These are phyloP conservation scores for Phylloscopus whistleri DNA, from an alignment of 2,113 vertebrate genomes.

Conservation along the genomic window DNA sequence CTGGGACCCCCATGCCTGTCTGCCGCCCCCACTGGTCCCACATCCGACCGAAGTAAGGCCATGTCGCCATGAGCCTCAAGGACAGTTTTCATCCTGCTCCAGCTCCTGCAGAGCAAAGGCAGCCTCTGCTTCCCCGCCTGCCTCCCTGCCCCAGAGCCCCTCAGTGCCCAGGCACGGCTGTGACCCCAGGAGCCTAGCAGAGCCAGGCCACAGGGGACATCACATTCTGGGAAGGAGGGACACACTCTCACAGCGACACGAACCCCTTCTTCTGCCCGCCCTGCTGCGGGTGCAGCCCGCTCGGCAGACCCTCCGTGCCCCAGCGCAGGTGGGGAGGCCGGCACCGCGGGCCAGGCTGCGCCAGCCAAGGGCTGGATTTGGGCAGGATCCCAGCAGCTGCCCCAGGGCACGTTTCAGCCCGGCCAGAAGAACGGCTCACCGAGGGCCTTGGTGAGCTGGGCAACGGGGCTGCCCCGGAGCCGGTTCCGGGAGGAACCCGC, in stretches of 20 bases:
- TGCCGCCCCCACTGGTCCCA: neutral
- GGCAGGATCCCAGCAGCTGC: neutral
- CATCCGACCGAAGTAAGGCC: neutral
- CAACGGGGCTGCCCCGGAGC: neutral
- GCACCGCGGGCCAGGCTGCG: fast-evolving
- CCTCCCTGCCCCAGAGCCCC: neutral
- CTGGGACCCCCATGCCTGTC: neutral
- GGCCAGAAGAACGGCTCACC: neutral
- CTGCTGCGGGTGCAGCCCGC: fast-evolving
- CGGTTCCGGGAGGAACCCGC: neutral
- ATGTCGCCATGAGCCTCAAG: neutral
- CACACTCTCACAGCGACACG: neutral
- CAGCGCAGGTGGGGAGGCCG: fast-evolving
- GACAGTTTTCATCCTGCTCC: neutral
- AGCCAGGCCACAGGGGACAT: neutral
- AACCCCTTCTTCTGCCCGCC: neutral
- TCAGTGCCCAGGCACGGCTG: neutral
- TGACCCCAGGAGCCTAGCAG: neutral
- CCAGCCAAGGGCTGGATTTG: fast-evolving
- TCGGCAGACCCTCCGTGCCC: fast-evolving
- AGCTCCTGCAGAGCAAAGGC: neutral
- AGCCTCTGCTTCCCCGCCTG: neutral
- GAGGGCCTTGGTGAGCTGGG: neutral
- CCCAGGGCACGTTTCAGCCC: neutral
- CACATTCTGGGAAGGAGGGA: neutral